Conservation (phyloP, 2,113 vertebrate species). For the Spilogale gracilis region DNA sequence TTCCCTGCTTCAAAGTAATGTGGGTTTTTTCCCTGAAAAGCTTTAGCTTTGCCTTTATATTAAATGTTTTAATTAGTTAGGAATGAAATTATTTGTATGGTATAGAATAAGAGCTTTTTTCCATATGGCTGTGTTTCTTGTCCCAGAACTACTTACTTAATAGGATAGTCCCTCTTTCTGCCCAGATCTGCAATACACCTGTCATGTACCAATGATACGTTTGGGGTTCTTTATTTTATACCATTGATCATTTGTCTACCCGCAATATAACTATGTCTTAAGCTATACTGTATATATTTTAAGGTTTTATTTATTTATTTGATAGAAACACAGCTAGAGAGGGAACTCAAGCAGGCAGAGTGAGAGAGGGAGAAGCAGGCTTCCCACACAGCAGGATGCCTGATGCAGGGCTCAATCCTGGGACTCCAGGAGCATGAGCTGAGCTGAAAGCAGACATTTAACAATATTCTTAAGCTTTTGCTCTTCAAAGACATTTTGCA, state of each 20-base stretch:
- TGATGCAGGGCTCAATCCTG: no score
- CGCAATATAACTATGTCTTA: background rate
- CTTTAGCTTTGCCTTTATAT: background rate
- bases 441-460: no score
- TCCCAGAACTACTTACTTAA: background rate
- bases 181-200: background rate
- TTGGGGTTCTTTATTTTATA: background rate
- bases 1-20: background rate
- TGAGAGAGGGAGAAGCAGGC: no score
- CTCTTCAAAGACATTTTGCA: slow-evolving; percentile 3
- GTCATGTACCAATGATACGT: background rate
- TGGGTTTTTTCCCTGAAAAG: background rate
- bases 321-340: no score
- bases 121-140: background rate
- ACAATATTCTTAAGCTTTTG: background rate
- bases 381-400: no score
- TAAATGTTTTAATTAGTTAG: background rate
- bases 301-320: no score
- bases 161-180: background rate
- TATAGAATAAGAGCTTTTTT: background rate
- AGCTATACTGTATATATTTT: background rate
- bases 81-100: background rate
- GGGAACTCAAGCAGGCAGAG: no score
- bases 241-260: background rate
- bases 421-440: no score